Percentiles rank a stretch among this genome's conserved stretches.
phyloP scores from a whole-genome alignment of 2,797 vertebrate genomes.

The Microctenopoma steveboyesi region DNA sequence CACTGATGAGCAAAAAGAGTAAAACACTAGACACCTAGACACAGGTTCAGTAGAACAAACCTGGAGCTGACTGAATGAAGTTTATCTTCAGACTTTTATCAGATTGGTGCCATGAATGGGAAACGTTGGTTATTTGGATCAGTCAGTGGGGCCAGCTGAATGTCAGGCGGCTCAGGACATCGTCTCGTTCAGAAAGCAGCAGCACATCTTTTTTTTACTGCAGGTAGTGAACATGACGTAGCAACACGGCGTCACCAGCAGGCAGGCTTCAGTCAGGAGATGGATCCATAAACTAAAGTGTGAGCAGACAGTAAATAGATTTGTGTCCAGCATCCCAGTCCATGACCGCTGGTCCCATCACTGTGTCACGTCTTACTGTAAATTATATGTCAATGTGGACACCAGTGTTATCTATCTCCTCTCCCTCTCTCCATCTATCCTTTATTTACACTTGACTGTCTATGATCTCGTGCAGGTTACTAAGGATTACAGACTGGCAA shows the following conservation, averaged over 20 bases:
- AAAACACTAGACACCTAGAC: too few species aligned
- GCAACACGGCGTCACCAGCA: neutral
- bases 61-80: too few species aligned
- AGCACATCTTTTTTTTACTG: neutral
- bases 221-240: constrained; percentile 10
- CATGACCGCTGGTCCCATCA: constrained; percentile 63
- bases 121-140: too few species aligned
- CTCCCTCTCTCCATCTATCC: constrained; percentile 66
- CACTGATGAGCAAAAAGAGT: too few species aligned
- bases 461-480: constrained; percentile 88
- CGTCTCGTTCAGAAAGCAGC: too few species aligned
- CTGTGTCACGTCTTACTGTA: constrained; percentile 77
- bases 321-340: constrained; percentile 58
- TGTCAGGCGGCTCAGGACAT: too few species aligned
- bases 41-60: too few species aligned
- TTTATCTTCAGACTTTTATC: too few species aligned
- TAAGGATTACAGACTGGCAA: constrained; percentile 88
- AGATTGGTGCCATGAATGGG: too few species aligned
- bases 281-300: constrained; percentile 87
- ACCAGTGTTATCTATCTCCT: constrained; percentile 65
- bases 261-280: constrained; percentile 21
- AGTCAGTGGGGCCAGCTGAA: too few species aligned
- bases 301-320: constrained; percentile 65
- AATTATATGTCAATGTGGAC: constrained; percentile 83
- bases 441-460: constrained; percentile 81